phyloP scores from a whole-genome alignment of 1,140 invertebrate genomes.

The Octopus sinensis region DNA sequence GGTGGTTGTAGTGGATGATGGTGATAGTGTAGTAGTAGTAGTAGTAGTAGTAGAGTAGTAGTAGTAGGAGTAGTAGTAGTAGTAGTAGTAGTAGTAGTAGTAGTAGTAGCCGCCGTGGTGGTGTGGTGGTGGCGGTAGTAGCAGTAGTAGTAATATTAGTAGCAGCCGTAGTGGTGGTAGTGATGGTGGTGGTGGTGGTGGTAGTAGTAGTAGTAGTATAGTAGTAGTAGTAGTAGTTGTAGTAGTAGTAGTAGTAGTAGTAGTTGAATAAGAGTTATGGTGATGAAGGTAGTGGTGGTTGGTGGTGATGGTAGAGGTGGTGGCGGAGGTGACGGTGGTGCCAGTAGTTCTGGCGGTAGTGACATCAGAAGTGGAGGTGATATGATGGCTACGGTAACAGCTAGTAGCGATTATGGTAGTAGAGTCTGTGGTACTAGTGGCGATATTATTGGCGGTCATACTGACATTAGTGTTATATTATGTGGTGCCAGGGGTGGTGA shows the following conservation, averaged over 20 bases:
- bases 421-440: neutral
- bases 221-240: neutral
- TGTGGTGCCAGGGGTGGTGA: neutral
- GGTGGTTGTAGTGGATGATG: too few relatives aligned
- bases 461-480: neutral
- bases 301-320: neutral
- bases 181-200: neutral
- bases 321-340: neutral
- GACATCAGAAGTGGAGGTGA: neutral
- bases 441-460: neutral
- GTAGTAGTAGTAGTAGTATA: neutral
- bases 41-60: too few relatives aligned
- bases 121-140: too few relatives aligned
- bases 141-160: too few relatives aligned
- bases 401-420: neutral
- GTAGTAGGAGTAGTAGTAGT: too few relatives aligned
- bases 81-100: too few relatives aligned
- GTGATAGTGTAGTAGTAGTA: too few relatives aligned
- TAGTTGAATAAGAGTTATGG: neutral
- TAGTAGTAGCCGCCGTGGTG: too few relatives aligned
- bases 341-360: neutral
- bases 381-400: neutral
- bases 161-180: too few relatives aligned
- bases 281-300: too few relatives aligned
- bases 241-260: constrained; percentile 7